Base-by-base conservation (phyloP, 2,113 vertebrate genomes). In the Melanotaenia duboulayi region DNA sequence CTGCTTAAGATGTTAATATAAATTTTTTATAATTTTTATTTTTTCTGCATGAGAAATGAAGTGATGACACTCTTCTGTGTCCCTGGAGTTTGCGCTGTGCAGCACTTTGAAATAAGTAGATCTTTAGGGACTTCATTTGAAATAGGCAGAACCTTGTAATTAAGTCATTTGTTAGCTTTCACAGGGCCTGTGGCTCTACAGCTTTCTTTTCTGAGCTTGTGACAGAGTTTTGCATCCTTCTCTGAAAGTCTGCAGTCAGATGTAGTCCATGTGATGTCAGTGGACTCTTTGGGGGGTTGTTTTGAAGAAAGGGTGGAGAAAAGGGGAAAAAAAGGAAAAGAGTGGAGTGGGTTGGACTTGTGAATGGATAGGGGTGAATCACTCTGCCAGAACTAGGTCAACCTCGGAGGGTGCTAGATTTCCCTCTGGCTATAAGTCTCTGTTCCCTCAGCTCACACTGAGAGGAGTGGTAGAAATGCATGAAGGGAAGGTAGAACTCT, bases 371-470 rank as follows among this genome's bases (percentile, higher is more conserved):
- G 73, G 86, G 90, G 84, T 87, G 90, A 92, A 86, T 90, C 88
- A 86, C 75, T 81, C 71, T 87, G 80, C 78, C 74, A 79, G 82
- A 93, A 91, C 71, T 93, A 92, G 91, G 92, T 92, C 92, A 91
- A 39, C 71, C 78, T 81, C 65, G 66, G 58, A 88, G 87, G 89
- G 82, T 90, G 89, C 90, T 82, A 82, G 65, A 76, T 82, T 83
- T 81, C 84, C 89, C 89, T 66, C 61, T 37, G 81, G 92, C 88
- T 89, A 71, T 74, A 83, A 88, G 80, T 86, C 74, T 73, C 71
- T 71, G 51, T 71, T 74, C 59, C 51, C 46, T 25, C 54, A 56
- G 13, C 68, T 46, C 50, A 35, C 37, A 12, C 44, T 32, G 23
- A 56, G 58, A 55, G 25, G 66, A 54, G 65, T 23, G 37, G 42